Conservation (phyloP, 92 coral and sea anemone species). For the Palythoa caribaeorum region DNA sequence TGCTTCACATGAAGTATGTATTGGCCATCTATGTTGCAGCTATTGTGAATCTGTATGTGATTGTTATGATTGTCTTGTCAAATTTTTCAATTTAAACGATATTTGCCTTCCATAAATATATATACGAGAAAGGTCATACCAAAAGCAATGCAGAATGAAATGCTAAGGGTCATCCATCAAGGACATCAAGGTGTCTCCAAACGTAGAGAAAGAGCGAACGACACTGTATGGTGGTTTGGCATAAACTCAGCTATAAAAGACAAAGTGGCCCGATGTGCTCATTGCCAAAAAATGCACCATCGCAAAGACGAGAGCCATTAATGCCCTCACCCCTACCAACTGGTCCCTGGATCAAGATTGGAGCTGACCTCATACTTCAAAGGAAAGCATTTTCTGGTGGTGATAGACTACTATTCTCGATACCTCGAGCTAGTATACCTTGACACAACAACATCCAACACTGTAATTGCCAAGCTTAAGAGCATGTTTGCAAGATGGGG, state of each 20-base stretch:
- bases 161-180: constrained; percentile 22
- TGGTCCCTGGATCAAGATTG: constrained; percentile 63
- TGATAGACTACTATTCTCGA: constrained; percentile 56
- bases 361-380: constrained; percentile 50
- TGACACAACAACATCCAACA: constrained; percentile 36
- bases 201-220: constrained; percentile 19
- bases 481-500: constrained; percentile 69
- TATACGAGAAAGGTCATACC: too few relatives aligned
- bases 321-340: constrained; percentile 42
- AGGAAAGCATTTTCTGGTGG: constrained; percentile 45
- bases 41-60: neutral
- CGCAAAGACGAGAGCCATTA: constrained; percentile 49
- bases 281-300: constrained; percentile 48
- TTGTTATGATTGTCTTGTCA: too few relatives aligned
- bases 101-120: too few relatives aligned
- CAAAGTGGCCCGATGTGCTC: constrained; percentile 32
- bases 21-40: neutral
- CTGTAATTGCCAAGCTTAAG: constrained; percentile 57
- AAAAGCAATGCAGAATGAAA: constrained; percentile 11
- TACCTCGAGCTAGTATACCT: constrained; percentile 47
- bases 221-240: constrained; percentile 61
- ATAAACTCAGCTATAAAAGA: constrained; percentile 45
- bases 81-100: too few relatives aligned
- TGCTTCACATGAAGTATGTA: neutral
- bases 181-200: constrained; percentile 11